phyloP scores from a whole-genome alignment of 1,140 invertebrate species.

The Drosophila persimilis region DNA sequence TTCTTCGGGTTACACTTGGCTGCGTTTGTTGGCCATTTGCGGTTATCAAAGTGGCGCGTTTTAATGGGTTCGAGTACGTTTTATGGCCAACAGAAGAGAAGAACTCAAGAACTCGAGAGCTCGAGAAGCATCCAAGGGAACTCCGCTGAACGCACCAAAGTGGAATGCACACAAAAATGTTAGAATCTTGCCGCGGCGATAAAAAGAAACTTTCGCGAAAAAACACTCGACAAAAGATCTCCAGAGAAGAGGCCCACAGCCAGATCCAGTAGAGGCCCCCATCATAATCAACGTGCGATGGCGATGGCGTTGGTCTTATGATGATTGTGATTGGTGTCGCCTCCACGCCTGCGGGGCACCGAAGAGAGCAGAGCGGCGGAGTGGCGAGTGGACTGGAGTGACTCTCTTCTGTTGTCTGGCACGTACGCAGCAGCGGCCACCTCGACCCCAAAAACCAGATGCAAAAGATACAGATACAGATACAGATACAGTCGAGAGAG shows the following conservation, averaged over 20 bases:
- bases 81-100: constrained; percentile 69
- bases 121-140: not conserved
- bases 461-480: constrained; percentile 24
- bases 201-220: constrained; percentile 63
- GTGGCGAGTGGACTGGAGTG: not conserved
- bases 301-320: constrained; percentile 64
- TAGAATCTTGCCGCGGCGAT: constrained; percentile 78
- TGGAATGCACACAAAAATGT: constrained; percentile 81
- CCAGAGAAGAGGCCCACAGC: constrained; percentile 20
- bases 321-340: constrained; percentile 80
- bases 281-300: constrained; percentile 72
- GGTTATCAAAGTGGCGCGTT: constrained; percentile 79
- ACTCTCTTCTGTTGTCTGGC: constrained; percentile 33
- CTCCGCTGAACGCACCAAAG: constrained; percentile 64
- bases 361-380: too few relatives aligned
- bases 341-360: constrained; percentile 19
- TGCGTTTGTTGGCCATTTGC: constrained; percentile 61
- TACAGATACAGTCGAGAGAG: not conserved
- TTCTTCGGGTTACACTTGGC: constrained; percentile 31
- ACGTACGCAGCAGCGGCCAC: constrained; percentile 53
- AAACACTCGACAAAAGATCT: constrained; percentile 38
- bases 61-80: constrained; percentile 81
- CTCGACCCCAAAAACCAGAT: constrained; percentile 26
- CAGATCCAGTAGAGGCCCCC: not conserved
- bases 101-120: constrained; percentile 48